phyloP scores from a whole-genome alignment of 2,797 vertebrate species.

The Catostomus latipinnis region DNA sequence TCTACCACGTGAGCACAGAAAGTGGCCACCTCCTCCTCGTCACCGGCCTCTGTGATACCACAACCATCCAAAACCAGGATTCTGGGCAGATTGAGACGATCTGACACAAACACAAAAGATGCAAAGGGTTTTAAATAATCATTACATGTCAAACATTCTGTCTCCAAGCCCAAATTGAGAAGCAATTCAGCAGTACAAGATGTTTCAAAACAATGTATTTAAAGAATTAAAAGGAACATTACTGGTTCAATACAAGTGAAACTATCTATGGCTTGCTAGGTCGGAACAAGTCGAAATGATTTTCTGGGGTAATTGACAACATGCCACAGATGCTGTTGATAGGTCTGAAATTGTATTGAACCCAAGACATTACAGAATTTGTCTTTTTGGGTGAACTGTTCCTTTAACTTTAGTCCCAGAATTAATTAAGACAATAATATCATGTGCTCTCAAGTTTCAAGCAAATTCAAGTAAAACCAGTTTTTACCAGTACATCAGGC shows the following conservation, averaged over 20 bases:
- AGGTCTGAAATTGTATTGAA: neutral
- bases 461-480: neutral
- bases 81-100: slow-evolving; percentile 91
- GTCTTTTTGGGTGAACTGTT: too few relatives aligned
- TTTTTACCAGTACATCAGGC: neutral
- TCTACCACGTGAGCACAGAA: slow-evolving; percentile 94
- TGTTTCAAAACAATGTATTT: too few relatives aligned
- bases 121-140: neutral
- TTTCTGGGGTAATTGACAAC: neutral
- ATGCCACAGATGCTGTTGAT: neutral
- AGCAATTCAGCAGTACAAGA: too few relatives aligned
- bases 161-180: neutral
- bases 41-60: slow-evolving; percentile 91
- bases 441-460: neutral
- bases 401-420: neutral
- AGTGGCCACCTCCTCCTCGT: slow-evolving; percentile 87
- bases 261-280: too few relatives aligned
- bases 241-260: too few relatives aligned
- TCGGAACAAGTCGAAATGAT: neutral
- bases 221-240: too few relatives aligned
- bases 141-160: neutral
- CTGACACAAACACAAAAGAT: slow-evolving; percentile 70
- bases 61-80: slow-evolving; percentile 90
- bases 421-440: neutral
- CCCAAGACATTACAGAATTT: neutral